Base-by-base conservation (phyloP, 1,140 invertebrate genomes). In the Ceratina calcarata region DNA sequence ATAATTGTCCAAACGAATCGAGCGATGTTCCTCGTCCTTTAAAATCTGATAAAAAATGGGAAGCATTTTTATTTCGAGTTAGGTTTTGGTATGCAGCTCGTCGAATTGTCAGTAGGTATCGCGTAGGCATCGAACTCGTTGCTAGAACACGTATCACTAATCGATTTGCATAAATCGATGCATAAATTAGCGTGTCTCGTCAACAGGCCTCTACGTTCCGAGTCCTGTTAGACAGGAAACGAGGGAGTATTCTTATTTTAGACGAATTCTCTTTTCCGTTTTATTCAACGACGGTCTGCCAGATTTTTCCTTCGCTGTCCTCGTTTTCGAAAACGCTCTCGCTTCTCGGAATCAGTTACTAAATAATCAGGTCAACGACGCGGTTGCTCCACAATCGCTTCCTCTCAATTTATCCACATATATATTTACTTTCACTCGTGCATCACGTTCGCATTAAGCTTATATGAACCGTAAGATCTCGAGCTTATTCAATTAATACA, bases 161-260 rank as follows among this genome's bases (percentile, higher is more conserved):
- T 78, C 84, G 79, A 90, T 90, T 90, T 89, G 82, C 89, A 89
- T 89, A 88, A 88, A 88, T 89, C 88, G 86, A 87, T 82, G 37
- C 37, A 45, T 45, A 45, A 45, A 45, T 45, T 45, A 45, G 37
- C 37, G 32, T 32, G 49, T 37, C 71, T 74, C 66, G 53, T 74
- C 51, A 49, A 22, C 18, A 37, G 65, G 57, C 16, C 13, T 12
- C 22, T 24, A 24, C n/a, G 45, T 62, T 49, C 49, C 55, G n/a
- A 37, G 58, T 32, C 20, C 49, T 24, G 55, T 68, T 60, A 37
- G 61, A 37, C 53, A 37, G 51, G 20, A 66, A 20, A n/a, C 13
- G 12, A 4, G 32, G 60, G 53, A 3, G 45, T n/a, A 24, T 10
- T 8, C n/a, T 16, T 22, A 15, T 58, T 58, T 58, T 58, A 10